Evolutionary conservation across 2,797 vertebrate genomes (phyloP), one percentile per base, ranked within the genome.

Genomic region (Selene dorsalis): DNA sequence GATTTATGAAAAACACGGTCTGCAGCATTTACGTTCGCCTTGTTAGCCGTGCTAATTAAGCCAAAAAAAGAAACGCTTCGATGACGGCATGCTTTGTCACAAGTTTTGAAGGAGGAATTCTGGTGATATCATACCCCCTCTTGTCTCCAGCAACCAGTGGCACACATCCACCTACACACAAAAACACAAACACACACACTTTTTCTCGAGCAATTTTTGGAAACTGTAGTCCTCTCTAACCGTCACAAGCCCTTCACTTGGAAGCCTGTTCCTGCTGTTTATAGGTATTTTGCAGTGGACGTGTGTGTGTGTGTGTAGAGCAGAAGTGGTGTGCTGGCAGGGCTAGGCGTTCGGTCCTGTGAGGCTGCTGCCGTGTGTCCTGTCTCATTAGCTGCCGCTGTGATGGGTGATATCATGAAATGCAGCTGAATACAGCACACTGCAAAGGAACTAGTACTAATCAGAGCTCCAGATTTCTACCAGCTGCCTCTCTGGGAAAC

Each of bases 341-440:
- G 30, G 71, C 50, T 47, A 16, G 58, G 50, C 38, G 55, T 76
- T 79, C 63, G 78, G 32, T 61, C 78, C 70, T 80, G 41, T 47
- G 63, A 78, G 85, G 80, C 69, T 66, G 84, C 85, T 87, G 85
- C 82, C n/a, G 82, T 90, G 85, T 91, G 93, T 93, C 93, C 89
- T 88, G 73, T 93, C 83, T 85, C 80, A 88, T 94, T 94, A 93
- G 84, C 73, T 69, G 71, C 87, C 63, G 77, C 84, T 66, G 80
- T 75, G 82, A 92, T 82, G 87, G 92, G 91, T 93, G 90, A 93
- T 90, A 91, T 94, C 93, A 91, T 90, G 90, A 91, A 93, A 87
- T 77, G 53, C 72, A 84, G 84, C 84, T 83, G 85, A 89, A 90
- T 80, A 73, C 69, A 63, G 85, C 85, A 58, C 78, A 75, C 77